Conservation (phyloP, 2,797 vertebrate species). For the Coregonus suidteri region DNA sequence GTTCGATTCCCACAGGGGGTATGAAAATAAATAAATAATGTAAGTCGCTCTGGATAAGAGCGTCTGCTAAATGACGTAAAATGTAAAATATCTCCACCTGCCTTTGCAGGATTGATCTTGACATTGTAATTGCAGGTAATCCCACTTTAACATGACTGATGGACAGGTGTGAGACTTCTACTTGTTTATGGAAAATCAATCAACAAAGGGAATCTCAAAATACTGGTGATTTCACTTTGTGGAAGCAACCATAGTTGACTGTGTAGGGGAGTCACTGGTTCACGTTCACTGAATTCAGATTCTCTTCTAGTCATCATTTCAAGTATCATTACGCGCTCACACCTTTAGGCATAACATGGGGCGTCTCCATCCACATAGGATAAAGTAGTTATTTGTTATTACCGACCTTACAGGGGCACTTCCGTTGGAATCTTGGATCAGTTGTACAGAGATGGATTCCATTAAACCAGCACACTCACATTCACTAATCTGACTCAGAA, state of each 20-base stretch:
- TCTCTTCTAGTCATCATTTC: background rate
- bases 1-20: too few species aligned
- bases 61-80: too few species aligned
- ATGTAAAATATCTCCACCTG: background rate
- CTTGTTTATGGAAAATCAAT: background rate
- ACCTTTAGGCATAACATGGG: background rate
- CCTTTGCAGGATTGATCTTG: background rate
- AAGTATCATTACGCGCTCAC: background rate
- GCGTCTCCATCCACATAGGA: background rate
- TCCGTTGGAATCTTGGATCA: background rate
- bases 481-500: background rate
- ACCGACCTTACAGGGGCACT: too few species aligned
- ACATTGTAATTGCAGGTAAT: background rate
- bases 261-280: background rate
- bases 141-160: background rate
- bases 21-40: too few species aligned
- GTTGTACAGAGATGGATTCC: background rate
- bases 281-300: background rate
- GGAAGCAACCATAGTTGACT: background rate
- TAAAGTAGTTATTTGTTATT: background rate
- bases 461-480: background rate
- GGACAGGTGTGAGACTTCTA: background rate
- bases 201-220: background rate
- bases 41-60: too few species aligned
- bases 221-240: background rate